Base-by-base conservation (phyloP, 2,888 invertebrate genomes). In the Acanthosoma haemorrhoidale region DNA sequence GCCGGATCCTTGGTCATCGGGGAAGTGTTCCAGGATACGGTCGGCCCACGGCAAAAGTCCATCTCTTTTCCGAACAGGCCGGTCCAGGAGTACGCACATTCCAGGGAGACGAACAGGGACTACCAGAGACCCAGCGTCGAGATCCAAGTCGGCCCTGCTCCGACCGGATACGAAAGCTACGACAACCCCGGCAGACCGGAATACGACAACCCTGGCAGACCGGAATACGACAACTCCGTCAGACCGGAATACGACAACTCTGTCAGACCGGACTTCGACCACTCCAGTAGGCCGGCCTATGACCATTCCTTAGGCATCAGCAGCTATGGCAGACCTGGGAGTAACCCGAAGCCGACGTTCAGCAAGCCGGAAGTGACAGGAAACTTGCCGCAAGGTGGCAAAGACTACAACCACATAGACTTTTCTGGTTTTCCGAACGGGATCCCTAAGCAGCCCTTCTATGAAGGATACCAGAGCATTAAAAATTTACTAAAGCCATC, bases 391-490 rank as follows among this genome's bases (percentile, higher is more conserved):
- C 2, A 4, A 2, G 29, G 51, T 9, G 64, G 39, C 9, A 2
- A 6, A 3, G 29, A 38, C 4, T 38, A 38, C n/a, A 39, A 64
- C 25, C 64, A 38, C 3, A 31, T 64, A 1, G 41, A 41, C 1
- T 64, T 29, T n/a, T 41, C 9, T 6, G 64, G 64, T 2, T 64
- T 21, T 13, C 41, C 64, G n/a, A 31, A 64, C 15, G n/a, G 1
- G 1, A 38, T 5, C 13, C 64, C 64, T 1, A 64, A 39, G 31
- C 67, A 67, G 9, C 67, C 67, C 9, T 67, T 32, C 51, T 67
- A 51, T 34, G 67, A 67, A 36, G 67, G 32, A 9, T 67, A 31
- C 18, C 51, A 67, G 51, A 67, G 57, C 57, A 21, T 67, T 18
- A 67, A 67, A 51, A 57, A 67, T 67, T 57, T 67, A 0, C 15